A percentile compares a stretch with the other conserved stretches of the same genome.
These are phyloP conservation scores for Silvanus unidentatus DNA, from an alignment of 2,888 invertebrate species.

Conservation along the genomic window DNA sequence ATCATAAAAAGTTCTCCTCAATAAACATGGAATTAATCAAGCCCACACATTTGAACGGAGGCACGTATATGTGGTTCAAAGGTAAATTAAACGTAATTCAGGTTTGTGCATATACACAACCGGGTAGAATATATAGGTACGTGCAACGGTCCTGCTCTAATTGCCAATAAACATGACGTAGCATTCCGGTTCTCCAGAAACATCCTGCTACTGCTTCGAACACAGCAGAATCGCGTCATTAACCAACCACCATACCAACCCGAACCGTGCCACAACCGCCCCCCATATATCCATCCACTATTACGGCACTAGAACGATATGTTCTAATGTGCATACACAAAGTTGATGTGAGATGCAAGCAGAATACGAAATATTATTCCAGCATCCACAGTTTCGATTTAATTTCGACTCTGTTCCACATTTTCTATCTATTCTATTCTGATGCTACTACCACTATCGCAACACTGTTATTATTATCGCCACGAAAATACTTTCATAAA, in stretches of 20 bases:
- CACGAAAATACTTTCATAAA: no score
- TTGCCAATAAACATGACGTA: constrained; percentile 25
- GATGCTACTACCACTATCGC: no score
- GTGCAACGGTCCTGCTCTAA: constrained; percentile 21
- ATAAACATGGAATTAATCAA: no score
- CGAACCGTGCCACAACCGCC: constrained; percentile 13
- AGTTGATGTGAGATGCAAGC: constrained; percentile 9
- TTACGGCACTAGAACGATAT: constrained; percentile 13
- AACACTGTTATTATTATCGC: no score
- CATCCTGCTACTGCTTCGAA: constrained; percentile 9
- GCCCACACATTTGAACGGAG: not conserved
- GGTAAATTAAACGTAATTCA: constrained; percentile 20
- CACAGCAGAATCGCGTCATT: constrained; percentile 12
- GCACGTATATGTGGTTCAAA: constrained; percentile 9
- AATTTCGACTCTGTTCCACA: no score
- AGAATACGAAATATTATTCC: constrained; percentile 9
- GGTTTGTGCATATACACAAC: constrained; percentile 11
- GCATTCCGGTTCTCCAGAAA: constrained; percentile 18
- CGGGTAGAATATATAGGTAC: constrained; percentile 7
- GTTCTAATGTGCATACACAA: constrained; percentile 14
- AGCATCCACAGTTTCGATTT: not conserved
- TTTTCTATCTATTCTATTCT: no score
- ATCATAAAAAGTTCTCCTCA: no score
- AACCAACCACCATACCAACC: constrained; percentile 17
- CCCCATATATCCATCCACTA: constrained; percentile 11